phyloP scores from a whole-genome alignment of 2,797 vertebrate genomes.

The Malacoctenus gilli region DNA sequence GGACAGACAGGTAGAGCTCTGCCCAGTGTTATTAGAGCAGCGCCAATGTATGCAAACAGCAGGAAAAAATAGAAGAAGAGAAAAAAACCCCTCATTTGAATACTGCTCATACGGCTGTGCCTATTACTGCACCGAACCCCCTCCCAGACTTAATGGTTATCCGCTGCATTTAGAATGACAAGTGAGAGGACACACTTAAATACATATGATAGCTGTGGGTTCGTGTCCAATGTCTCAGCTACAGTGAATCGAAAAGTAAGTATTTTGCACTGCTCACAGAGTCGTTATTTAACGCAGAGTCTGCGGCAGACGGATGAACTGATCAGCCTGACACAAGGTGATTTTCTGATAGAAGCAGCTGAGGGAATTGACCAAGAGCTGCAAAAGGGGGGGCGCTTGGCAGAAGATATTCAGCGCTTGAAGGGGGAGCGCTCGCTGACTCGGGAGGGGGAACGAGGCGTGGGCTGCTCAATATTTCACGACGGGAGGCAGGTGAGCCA shows the following conservation, averaged over 20 bases:
- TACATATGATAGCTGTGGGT: not conserved
- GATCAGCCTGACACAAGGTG: slow-evolving; percentile 3
- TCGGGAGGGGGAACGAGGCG: slow-evolving; percentile 15
- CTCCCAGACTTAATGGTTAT: not conserved
- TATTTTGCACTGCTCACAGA: not conserved
- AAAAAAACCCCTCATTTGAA: slow-evolving; percentile 1
- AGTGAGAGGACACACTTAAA: slow-evolving; percentile 5
- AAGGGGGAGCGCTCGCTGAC: slow-evolving; percentile 9
- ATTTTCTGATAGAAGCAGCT: slow-evolving; percentile 1
- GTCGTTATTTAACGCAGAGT: slow-evolving; percentile 2
- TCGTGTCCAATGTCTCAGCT: too few species aligned
- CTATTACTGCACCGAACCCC: not conserved
- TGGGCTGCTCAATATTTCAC: slow-evolving; percentile 48
- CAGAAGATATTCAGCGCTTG: slow-evolving; percentile 22
- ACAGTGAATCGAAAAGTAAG: not conserved
- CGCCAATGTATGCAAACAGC: slow-evolving; percentile 25
- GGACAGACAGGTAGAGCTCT: slow-evolving; percentile 57
- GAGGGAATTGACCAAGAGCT: slow-evolving; percentile 3
- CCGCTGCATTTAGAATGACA: not conserved
- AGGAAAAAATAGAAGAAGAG: slow-evolving; percentile 4
- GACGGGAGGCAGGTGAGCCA: slow-evolving; percentile 16
- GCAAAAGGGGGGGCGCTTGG: slow-evolving; percentile 8
- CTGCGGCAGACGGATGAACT: not conserved
- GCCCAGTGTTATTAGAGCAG: slow-evolving; percentile 49
- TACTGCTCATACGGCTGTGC: not conserved